phyloP scores from a whole-genome alignment of 23 tunicate genomes.

The Halocynthia roretzi region DNA sequence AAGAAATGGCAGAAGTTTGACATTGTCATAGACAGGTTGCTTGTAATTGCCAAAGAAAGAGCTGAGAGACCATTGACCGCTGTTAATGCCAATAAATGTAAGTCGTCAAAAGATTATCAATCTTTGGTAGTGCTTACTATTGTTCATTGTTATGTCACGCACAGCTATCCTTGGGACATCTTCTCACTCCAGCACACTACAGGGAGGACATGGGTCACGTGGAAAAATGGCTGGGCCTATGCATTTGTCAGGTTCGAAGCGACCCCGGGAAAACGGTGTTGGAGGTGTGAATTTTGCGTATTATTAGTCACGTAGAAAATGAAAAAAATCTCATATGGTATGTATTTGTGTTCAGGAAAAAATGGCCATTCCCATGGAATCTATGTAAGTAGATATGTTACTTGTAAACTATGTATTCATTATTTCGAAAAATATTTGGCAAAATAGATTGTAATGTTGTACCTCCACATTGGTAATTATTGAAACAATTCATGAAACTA shows the following conservation, averaged over 20 bases:
- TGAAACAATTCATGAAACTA: no score
- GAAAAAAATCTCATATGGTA: not conserved
- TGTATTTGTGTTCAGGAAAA: constrained; percentile 12
- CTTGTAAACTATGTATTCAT: not conserved
- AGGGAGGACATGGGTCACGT: not conserved
- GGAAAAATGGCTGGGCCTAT: not conserved
- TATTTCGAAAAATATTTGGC: not conserved
- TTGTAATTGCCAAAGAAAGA: constrained; percentile 6
- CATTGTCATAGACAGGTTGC: constrained; percentile 26
- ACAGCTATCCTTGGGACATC: constrained; percentile 16
- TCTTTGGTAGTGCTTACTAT: no score
- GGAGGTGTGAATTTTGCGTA: not conserved
- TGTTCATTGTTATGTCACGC: not conserved
- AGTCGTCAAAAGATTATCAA: not conserved
- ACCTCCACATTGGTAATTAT: no score
- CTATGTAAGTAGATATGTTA: constrained; percentile 17
- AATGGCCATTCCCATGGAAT: constrained; percentile 14
- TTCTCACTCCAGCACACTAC: constrained; percentile 1
- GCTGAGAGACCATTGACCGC: constrained; percentile 14
- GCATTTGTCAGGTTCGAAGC: not conserved
- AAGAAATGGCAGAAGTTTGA: constrained; percentile 65
- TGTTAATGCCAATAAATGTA: constrained; percentile 20
- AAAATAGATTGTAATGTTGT: no score
- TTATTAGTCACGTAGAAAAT: not conserved
- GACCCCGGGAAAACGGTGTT: constrained; percentile 28